Base-by-base conservation (phyloP, 2,113 vertebrate genomes). In the Chaetorhynchus papuensis region DNA sequence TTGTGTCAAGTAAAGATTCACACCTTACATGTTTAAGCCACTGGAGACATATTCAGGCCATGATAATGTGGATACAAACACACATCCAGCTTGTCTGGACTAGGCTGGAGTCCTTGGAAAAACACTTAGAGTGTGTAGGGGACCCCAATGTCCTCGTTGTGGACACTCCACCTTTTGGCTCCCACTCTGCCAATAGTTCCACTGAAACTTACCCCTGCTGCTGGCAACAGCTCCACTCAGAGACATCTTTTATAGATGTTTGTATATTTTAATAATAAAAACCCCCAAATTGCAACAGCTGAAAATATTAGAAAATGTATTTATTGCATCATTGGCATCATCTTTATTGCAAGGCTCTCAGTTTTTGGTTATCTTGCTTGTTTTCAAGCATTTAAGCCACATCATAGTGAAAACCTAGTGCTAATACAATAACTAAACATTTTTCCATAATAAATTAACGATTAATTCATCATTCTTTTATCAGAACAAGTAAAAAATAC, bases 121-220 rank as follows among this genome's bases (percentile, higher is more conserved):
- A 59, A 26, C 6, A 7, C 22, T 4, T 11, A 11, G 18, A 11
- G 35, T 4, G 4, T 3, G 27, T 11, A 33, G 31, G 23, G 22
- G 27, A 37, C 20, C 30, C 20, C 39, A 33, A 0, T 4, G 18
- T n/a, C 50, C 57, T 53, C 6, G 2, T 1, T 5, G 39, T 24
- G 20, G 7, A 1, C 26, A 14, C 17, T 3, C 1, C 41, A 68
- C 75, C 33, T 61, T 42, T 4, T 9, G 22, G n/a, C 76, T 83
- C 56, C 3, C 6, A 4, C 2, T 35, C 3, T 44, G 50, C 64
- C 61, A n/a, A 14, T 0, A 19, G 10, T 11, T 6, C 10, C 4
- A 21, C 45, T 53, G 26, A 30, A 6, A 30, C 27, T 69, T 23
- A 44, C 45, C 52, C 17, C 15, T 3, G 4, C 31, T 41, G 21